Conservation (phyloP, 2,888 invertebrate genomes). For the Tachina lurida region DNA sequence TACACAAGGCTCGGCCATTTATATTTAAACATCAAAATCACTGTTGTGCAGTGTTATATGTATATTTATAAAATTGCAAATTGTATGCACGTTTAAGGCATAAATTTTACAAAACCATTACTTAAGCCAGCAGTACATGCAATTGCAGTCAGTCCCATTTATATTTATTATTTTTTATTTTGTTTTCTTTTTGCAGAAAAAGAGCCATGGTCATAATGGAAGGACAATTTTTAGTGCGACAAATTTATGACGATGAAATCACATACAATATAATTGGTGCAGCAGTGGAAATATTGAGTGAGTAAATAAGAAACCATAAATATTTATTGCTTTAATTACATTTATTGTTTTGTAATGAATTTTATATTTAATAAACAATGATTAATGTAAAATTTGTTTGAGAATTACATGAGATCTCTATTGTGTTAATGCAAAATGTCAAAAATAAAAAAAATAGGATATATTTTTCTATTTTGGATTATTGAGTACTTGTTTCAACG, state of each 20-base stretch:
- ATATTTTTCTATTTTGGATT: too few species aligned
- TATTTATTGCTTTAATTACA: conserved; percentile 23
- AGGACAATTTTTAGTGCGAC: conserved; percentile 95
- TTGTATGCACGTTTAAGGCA: background rate
- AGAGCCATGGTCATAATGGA: conserved; percentile 97
- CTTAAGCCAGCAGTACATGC: background rate
- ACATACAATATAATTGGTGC: conserved; percentile 96
- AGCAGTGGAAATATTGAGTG: conserved; percentile 95
- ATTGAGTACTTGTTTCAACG: too few species aligned
- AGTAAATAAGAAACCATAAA: conserved; percentile 81
- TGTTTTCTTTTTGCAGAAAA: conserved; percentile 85
- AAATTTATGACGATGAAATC: conserved; percentile 97
- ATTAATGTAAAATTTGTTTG: background rate
- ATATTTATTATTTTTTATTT: conserved; percentile 21
- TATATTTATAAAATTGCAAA: background rate
- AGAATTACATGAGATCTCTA: too few species aligned
- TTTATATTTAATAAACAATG: too few species aligned
- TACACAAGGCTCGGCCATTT: too few species aligned
- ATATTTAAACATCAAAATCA: too few species aligned
- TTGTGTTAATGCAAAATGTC: too few species aligned
- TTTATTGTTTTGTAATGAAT: background rate
- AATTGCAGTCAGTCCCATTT: background rate
- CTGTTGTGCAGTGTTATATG: too few species aligned
- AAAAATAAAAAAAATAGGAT: too few species aligned
- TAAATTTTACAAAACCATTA: background rate